Evolutionary conservation across 2,797 vertebrate species (phyloP).

Genomic region (Poeciliopsis presidionis): DNA sequence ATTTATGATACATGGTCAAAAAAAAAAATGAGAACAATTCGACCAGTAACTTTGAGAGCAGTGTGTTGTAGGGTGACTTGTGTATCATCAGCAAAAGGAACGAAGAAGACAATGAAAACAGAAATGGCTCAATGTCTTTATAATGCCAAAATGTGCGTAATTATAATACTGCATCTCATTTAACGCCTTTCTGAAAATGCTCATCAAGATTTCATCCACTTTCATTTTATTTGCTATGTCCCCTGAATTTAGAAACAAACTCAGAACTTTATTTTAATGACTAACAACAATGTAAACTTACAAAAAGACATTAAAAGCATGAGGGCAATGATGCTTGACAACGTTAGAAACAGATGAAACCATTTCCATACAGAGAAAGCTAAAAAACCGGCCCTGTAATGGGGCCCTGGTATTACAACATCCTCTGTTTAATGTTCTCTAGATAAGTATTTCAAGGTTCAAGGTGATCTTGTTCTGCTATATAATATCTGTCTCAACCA

Average conservation of each 20-base stretch:
- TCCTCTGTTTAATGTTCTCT: not conserved
- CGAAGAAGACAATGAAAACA: not conserved
- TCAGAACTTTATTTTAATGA: not conserved
- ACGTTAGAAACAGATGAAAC: not conserved
- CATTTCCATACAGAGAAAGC: not conserved
- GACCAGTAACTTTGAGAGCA: not conserved
- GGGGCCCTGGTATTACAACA: not conserved
- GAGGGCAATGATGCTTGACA: not conserved
- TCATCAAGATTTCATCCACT: not conserved
- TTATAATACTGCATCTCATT: not conserved
- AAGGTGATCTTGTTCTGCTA: not conserved
- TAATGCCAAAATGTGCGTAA: not conserved
- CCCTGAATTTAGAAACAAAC: not conserved
- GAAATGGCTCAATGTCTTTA: not conserved
- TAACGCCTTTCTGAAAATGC: not conserved
- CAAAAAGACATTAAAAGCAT: not conserved
- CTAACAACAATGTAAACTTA: not conserved
- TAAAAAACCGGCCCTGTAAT: not conserved
- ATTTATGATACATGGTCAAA: too few relatives aligned
- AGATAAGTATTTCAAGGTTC: not conserved
- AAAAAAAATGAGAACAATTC: not conserved
- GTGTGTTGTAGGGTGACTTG: not conserved
- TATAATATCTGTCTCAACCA: not conserved
- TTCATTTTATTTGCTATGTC: not conserved
- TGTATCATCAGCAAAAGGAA: not conserved